Evolutionary conservation across 2,888 invertebrate genomes (phyloP), one percentile per base, ranked within the genome.

Genomic region (Pollenia amentaria): DNA sequence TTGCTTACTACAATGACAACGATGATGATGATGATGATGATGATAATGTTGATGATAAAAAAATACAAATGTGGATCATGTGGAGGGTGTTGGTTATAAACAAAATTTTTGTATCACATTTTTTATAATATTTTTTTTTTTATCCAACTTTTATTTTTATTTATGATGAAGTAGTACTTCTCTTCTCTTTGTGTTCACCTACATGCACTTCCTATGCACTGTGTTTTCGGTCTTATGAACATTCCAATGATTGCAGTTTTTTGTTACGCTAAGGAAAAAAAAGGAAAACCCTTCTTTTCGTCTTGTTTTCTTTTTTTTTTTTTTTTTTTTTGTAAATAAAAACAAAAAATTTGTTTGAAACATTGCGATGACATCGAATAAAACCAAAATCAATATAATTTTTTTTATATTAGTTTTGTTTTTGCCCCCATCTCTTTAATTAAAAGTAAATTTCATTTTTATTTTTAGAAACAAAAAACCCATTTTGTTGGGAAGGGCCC

Each of bases 181-280:
- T 70, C 48, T 51, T 46, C 53, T 72, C 38, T 76, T 40, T 55
- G 29, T 48, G 44, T 60, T 72, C 62, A 55, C 65, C 72, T 84
- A 55, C 62, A 80, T 84, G 80, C 83, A 87, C 76, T 87, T 87
- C 86, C 64, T 83, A 67, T 87, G 87, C 87, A 87, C 67, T 70
- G 67, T 70, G 67, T 42, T 73, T 55, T 75, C 29, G 60, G 18
- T 51, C 62, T 70, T 78, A 42, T 77, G 76, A 42, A 77, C 73
- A 78, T 82, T 78, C 75, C 57, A 60, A 53, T 78, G 62, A 78
- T 78, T 85, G 82, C 81, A 82, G 11, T 82, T 86, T 73, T 81
- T 82, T 53, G 48, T 29, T 4, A n/a, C 2, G 42, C 0, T 29
- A 42, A 51, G 8, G 51, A 53, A 53, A 46, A 62, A 55, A 65